Evolutionary conservation across 2,797 vertebrate species (phyloP).

Genomic region (Sternarchorhynchus goeldii): DNA sequence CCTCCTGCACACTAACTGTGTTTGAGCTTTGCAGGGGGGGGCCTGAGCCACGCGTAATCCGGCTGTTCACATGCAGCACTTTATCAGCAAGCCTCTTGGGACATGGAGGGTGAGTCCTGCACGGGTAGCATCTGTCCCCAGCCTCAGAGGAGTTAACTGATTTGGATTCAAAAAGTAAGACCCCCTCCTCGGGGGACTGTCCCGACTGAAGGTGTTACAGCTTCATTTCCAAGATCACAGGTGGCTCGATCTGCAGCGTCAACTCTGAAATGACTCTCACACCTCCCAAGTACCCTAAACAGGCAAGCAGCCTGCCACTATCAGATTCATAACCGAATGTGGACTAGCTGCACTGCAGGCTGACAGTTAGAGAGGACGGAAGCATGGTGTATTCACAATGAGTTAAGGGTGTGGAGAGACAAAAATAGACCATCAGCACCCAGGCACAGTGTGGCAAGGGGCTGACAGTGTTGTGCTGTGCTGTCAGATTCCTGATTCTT

Average conservation of each 20-base stretch:
- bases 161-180: conserved; percentile 56
- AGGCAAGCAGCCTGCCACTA: conserved; percentile 61
- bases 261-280: conserved; percentile 36
- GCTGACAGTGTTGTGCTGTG: conserved; percentile 20
- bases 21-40: conserved; percentile 50
- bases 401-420: conserved; percentile 66
- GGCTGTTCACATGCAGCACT: conserved; percentile 64
- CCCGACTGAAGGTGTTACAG: conserved; percentile 62
- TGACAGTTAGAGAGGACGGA: conserved; percentile 62
- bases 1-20: conserved; percentile 22
- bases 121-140: conserved; percentile 62
- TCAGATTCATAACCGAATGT: conserved; percentile 61
- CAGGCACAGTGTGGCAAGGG: conserved; percentile 38
- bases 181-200: conserved; percentile 61
- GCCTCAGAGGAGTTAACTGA: conserved; percentile 44
- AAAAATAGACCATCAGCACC: conserved; percentile 69
- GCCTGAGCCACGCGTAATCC: conserved; percentile 50
- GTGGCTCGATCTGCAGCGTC: conserved; percentile 51
- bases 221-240: conserved; percentile 58
- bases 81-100: conserved; percentile 51
- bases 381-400: conserved; percentile 69
- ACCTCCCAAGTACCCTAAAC: conserved; percentile 55
- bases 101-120: conserved; percentile 45
- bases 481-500: neutral
- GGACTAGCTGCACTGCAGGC: conserved; percentile 58